Conservation (phyloP, 2,888 invertebrate species). For the Polydrusus pterygomalis region DNA sequence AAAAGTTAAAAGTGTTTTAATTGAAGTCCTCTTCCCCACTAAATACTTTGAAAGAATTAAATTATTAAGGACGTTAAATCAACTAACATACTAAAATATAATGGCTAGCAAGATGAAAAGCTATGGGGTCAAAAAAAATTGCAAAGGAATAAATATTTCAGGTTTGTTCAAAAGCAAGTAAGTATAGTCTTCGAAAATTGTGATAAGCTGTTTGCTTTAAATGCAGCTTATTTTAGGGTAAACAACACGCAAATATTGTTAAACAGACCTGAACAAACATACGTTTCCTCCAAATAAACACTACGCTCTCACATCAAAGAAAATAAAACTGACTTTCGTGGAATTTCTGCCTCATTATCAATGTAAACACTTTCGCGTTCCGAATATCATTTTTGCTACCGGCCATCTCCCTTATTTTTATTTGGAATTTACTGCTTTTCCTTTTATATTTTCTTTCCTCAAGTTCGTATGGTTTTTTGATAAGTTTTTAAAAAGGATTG, state of each 20-base stretch:
- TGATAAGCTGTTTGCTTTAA: too few species aligned
- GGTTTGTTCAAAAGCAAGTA: too few species aligned
- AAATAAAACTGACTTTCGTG: neutral
- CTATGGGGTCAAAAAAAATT: too few species aligned
- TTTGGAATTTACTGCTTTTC: neutral
- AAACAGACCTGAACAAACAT: neutral
- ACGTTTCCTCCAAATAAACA: neutral
- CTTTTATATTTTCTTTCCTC: neutral
- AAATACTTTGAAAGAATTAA: too few species aligned
- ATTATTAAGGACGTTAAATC: too few species aligned
- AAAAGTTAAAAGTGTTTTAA: too few species aligned
- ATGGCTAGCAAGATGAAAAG: too few species aligned
- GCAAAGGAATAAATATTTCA: too few species aligned
- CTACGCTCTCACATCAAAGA: neutral
- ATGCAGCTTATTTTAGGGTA: neutral
- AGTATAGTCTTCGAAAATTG: too few species aligned
- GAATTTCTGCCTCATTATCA: constrained; percentile 3
- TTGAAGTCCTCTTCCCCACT: too few species aligned
- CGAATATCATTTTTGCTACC: neutral
- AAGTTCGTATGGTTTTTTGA: neutral
- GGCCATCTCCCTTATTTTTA: neutral
- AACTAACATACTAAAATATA: too few species aligned
- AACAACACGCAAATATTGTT: too few species aligned
- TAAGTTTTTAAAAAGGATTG: constrained; percentile 14
- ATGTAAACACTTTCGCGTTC: neutral